phyloP scores from a whole-genome alignment of 2,888 invertebrate species.

The Dolomedes plantarius region DNA sequence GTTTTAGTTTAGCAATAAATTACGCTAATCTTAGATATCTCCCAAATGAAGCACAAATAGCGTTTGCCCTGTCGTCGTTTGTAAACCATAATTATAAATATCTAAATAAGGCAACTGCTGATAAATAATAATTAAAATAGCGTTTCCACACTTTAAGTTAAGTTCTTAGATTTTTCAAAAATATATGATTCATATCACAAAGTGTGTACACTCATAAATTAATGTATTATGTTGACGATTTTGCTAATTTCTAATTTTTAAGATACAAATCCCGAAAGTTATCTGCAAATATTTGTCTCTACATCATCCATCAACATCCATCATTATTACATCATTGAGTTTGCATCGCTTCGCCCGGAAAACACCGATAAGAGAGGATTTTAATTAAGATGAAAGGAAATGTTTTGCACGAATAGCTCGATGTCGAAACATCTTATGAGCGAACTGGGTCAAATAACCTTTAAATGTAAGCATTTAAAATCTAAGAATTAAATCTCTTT shows the following conservation, averaged over 20 bases:
- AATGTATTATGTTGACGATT: background rate
- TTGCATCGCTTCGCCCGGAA: background rate
- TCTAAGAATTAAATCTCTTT: no score
- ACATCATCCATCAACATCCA: background rate
- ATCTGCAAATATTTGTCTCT: background rate
- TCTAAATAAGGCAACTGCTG: no score
- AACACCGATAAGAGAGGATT: background rate
- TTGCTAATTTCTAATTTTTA: background rate
- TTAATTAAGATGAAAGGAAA: background rate
- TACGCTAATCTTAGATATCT: no score
- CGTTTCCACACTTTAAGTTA: no score
- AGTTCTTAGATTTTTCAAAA: no score
- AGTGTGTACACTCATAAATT: no score
- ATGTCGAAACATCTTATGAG: background rate
- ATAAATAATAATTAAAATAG: no score
- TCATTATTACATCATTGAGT: background rate
- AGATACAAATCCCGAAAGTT: background rate
- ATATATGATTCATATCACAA: no score
- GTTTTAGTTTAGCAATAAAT: no score
- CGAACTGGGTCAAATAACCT: background rate
- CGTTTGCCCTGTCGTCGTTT: no score
- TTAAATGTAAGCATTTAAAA: background rate
- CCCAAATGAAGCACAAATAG: no score
- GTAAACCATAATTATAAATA: no score
- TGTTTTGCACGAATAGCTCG: background rate